Evolutionary conservation across 2,797 vertebrate species (phyloP).

Genomic region (Galago senegalensis): DNA sequence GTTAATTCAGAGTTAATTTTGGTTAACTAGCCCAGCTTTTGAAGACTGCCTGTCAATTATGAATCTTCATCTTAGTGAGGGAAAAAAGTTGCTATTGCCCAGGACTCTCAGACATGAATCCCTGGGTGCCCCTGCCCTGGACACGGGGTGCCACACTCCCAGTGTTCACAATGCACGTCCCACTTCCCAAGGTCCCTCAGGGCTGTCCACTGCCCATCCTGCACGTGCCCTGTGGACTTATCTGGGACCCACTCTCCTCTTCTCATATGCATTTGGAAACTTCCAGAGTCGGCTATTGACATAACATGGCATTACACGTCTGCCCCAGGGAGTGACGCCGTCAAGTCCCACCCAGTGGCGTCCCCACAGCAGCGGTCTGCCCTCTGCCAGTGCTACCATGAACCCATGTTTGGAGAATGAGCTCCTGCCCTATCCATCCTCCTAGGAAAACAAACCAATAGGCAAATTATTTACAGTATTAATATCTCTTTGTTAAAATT

Average conservation of each 20-base stretch:
- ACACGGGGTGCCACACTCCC: accelerated
- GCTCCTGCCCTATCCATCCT: not conserved
- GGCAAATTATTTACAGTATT: not conserved
- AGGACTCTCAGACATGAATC: accelerated
- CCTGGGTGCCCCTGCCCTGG: accelerated
- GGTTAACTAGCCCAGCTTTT: not conserved
- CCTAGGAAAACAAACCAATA: not conserved
- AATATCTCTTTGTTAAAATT: not conserved
- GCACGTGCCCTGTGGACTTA: accelerated
- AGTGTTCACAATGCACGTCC: accelerated
- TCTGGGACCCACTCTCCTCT: not conserved
- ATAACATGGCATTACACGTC: not conserved
- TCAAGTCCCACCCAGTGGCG: accelerated
- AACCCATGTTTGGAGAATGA: not conserved
- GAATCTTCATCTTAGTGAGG: too few species aligned
- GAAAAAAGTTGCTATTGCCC: accelerated
- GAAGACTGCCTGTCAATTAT: not conserved
- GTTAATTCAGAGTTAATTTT: too few species aligned
- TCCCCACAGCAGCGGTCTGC: accelerated
- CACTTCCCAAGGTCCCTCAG: accelerated
- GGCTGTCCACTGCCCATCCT: accelerated
- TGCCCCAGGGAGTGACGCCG: not conserved
- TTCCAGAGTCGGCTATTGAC: not conserved
- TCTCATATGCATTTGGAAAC: not conserved
- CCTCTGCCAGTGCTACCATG: accelerated